Evolutionary conservation across 1,140 invertebrate species (phyloP), one percentile per base, ranked within the genome.

Genomic region (Homalodisca vitripennis): DNA sequence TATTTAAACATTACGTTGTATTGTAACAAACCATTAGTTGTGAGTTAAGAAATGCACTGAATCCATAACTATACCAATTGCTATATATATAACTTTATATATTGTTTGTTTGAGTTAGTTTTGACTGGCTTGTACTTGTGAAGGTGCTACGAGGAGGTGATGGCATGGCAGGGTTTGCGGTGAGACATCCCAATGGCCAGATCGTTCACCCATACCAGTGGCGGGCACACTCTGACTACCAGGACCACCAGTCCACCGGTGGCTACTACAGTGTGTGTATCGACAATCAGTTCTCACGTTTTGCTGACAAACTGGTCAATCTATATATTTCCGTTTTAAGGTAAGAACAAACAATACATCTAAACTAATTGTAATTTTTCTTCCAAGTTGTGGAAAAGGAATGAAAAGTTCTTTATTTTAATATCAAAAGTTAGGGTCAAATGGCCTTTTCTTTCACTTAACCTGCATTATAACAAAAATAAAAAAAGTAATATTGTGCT

Each of bases 181-280:
- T 97, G 0, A 86, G 92, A 73, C 89, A 95, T 81, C 93, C 94
- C 0, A 85, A 86, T 64, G 92, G 92, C 0, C 81, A 89, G 75
- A 86, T 95, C 67, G 92, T 96, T 2, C 88, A 93, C 77, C 93
- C 93, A 0, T 96, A 97, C 77, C 90, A 93, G 76, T 97, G 94
- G 94, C 87, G 89, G 78, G 80, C 91, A 1, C 91, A 86, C 71
- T 87, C 92, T 0, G 93, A 95, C 78, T 96, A 95, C 75, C 92
- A 95, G 68, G 94, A 96, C 77, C 86, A 88, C 74, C 83, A 87
- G 0, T 86, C 88, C 2, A 81, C 84, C 0, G 93, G 92, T 55
- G 93, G 93, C 6, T 95, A 94, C 77, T 98, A 97, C 77, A 89
- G 89, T n/a, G 88, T 98, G 24, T 98, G 96, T 80, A 89, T 98